phyloP scores from a whole-genome alignment of 1,140 invertebrate genomes.

The Nylanderia fulva region DNA sequence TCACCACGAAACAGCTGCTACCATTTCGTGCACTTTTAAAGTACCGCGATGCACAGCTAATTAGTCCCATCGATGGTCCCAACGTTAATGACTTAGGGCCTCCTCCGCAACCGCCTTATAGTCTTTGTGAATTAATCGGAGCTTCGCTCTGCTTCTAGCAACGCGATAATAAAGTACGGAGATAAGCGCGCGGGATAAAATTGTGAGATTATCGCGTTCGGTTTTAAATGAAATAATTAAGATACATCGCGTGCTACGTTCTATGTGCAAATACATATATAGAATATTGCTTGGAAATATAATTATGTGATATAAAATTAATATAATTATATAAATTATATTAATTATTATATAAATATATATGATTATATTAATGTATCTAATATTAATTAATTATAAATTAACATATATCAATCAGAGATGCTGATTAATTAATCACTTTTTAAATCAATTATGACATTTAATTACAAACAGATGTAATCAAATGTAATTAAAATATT shows the following conservation, averaged over 20 bases:
- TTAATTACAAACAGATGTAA: too few species aligned
- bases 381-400: too few species aligned
- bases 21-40: conserved; percentile 54
- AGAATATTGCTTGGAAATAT: neutral
- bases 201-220: conserved; percentile 30
- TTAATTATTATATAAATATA: too few species aligned
- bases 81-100: conserved; percentile 60
- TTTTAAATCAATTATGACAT: too few species aligned
- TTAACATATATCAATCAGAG: too few species aligned
- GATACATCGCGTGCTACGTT: neutral
- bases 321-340: too few species aligned
- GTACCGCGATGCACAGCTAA: conserved; percentile 30
- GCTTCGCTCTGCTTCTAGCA: neutral
- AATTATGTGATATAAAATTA: neutral
- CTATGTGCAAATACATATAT: neutral
- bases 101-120: conserved; percentile 31
- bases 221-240: conserved; percentile 28
- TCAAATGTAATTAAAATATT: too few species aligned
- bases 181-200: conserved; percentile 34
- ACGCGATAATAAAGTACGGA: conserved; percentile 42
- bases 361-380: too few species aligned
- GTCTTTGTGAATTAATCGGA: conserved; percentile 36
- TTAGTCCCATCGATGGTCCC: conserved; percentile 45
- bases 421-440: too few species aligned
- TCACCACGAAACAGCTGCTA: conserved; percentile 76